A percentile compares a stretch with the other conserved stretches of the same genome.
Conservation (phyloP, 2,888 invertebrate genomes). For the Hetaerina titia region DNA sequence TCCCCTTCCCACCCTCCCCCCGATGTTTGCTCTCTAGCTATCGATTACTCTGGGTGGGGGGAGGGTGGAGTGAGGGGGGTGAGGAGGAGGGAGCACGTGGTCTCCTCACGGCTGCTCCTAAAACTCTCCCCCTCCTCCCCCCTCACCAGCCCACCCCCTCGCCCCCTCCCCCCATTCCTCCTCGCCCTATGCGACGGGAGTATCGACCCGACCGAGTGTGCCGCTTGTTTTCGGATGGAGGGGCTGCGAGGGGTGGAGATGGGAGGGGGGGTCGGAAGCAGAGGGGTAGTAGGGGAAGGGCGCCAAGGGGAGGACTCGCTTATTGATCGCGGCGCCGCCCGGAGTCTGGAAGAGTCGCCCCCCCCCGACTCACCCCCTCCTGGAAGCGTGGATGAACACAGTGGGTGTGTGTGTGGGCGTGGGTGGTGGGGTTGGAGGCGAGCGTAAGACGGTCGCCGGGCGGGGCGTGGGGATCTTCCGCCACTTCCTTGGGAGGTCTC, state of each 20-base stretch:
- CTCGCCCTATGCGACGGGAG: constrained; percentile 64
- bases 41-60: constrained; percentile 26
- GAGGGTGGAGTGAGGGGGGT: background rate
- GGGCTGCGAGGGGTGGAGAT: background rate
- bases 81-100: constrained; percentile 35
- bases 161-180: background rate
- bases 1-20: background rate
- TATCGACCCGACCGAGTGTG: constrained; percentile 51
- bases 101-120: background rate
- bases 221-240: background rate
- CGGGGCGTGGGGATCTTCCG: background rate
- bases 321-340: constrained; percentile 66
- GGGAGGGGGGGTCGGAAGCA: background rate
- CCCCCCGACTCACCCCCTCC: background rate
- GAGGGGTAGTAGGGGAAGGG: background rate
- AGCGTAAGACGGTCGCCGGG: constrained; percentile 29
- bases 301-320: constrained; percentile 48
- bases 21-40: constrained; percentile 62
- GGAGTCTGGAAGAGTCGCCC: constrained; percentile 54
- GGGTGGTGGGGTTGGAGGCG: constrained; percentile 27
- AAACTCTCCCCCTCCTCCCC: background rate
- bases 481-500: background rate
- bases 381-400: constrained; percentile 23
- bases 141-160: background rate
- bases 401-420: background rate